Conservation (phyloP, 2,113 vertebrate genomes). For the Lepisosteus osseus region DNA sequence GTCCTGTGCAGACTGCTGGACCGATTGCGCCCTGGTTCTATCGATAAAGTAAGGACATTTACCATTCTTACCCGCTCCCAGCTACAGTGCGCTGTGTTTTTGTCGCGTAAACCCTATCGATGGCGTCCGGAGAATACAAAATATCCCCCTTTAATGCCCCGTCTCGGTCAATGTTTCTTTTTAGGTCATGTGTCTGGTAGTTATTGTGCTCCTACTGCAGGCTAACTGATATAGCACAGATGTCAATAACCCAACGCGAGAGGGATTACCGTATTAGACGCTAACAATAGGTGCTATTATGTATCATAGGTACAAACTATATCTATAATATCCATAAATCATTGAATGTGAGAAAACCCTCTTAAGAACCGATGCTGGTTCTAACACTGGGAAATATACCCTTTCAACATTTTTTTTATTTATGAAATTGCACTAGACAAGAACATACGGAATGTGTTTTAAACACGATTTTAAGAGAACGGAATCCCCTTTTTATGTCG, state of each 20-base stretch:
- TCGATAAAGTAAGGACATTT: constrained; percentile 77
- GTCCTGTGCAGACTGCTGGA: constrained; percentile 89
- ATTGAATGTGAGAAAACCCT: neutral
- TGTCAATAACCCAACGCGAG: neutral
- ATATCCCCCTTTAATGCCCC: constrained; percentile 53
- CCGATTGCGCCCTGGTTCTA: constrained; percentile 86
- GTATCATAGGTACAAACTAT: neutral
- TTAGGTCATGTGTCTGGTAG: constrained; percentile 56
- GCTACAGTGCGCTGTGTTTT: constrained; percentile 18
- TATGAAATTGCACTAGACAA: neutral
- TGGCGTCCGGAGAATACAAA: constrained; percentile 46
- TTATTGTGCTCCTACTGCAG: constrained; percentile 43
- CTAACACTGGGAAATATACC: too few species aligned
- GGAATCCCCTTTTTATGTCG: neutral
- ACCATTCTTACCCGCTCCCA: constrained; percentile 7
- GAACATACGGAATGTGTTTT: too few species aligned
- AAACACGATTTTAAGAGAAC: neutral
- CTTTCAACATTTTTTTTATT: too few species aligned
- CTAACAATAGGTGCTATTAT: neutral
- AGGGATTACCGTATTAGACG: neutral
- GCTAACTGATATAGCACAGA: neutral
- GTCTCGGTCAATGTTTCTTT: constrained; percentile 56
- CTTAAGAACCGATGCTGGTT: too few species aligned
- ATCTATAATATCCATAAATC: neutral
- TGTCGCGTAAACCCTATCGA: neutral